Conservation (phyloP, 2,113 vertebrate species). For the Camarhynchus parvulus region DNA sequence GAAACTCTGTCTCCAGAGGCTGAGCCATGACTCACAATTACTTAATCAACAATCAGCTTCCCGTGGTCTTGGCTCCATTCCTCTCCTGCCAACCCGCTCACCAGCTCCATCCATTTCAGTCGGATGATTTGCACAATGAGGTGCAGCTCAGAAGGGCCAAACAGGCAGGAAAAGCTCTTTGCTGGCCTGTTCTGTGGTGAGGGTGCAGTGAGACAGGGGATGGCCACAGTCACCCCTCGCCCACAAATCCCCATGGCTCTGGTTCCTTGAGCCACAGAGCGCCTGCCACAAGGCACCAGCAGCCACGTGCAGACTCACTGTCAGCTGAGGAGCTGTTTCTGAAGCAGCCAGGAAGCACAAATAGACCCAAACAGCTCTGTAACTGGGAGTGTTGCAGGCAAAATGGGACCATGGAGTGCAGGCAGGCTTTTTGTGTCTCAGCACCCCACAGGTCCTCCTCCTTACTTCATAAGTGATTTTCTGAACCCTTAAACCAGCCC, state of each 20-base stretch:
- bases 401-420: fast-evolving
- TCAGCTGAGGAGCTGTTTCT: neutral
- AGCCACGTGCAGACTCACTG: fast-evolving
- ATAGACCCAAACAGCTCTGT: fast-evolving
- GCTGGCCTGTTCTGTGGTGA: neutral
- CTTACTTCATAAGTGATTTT: neutral
- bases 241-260: fast-evolving
- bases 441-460: neutral
- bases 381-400: neutral
- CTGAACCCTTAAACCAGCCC: neutral
- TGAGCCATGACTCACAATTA: neutral
- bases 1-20: slow-evolving; percentile 16
- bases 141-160: neutral
- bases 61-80: neutral
- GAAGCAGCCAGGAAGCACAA: neutral
- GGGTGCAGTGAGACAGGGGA: fast-evolving
- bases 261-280: neutral
- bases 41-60: slow-evolving; percentile 2
- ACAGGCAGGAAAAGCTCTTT: neutral
- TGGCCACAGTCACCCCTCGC: fast-evolving
- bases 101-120: fast-evolving
- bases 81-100: neutral
- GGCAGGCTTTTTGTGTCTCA: neutral
- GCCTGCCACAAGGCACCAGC: neutral
- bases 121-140: fast-evolving